phyloP scores from a whole-genome alignment of 2,797 vertebrate genomes.

The Pseudocheirus occidentalis region DNA sequence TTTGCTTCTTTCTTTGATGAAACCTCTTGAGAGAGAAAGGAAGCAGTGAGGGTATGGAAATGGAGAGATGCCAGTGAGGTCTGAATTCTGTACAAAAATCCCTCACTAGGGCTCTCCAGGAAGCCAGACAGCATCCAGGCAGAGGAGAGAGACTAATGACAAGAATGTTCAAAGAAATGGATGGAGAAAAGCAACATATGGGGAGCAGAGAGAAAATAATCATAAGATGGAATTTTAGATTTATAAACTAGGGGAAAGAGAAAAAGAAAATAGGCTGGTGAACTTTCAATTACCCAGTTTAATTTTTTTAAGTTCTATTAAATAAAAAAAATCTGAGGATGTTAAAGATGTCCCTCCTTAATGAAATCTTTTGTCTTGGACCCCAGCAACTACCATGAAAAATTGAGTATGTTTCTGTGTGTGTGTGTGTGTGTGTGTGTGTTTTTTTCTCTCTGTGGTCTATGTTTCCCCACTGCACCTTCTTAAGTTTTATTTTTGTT shows the following conservation, averaged over 20 bases:
- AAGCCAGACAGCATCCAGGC: constrained; percentile 58
- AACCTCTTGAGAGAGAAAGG: neutral
- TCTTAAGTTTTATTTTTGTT: neutral
- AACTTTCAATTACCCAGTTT: constrained; percentile 54
- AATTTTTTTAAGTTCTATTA: neutral
- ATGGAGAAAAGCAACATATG: constrained; percentile 42
- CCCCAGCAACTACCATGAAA: neutral
- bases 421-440: neutral
- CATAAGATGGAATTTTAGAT: constrained; percentile 57
- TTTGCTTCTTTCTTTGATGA: constrained; percentile 1
- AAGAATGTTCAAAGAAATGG: constrained; percentile 62
- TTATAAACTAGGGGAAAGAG: constrained; percentile 58
- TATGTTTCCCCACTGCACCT: neutral
- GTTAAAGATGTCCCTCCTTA: neutral
- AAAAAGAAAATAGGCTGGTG: constrained; percentile 35
- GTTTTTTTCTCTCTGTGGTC: neutral
- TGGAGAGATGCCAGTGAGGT: neutral
- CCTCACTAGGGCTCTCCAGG: constrained; percentile 32
- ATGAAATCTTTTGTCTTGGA: neutral
- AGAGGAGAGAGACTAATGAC: constrained; percentile 65
- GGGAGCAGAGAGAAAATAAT: constrained; percentile 50
- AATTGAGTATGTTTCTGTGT: neutral
- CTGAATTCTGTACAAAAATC: constrained; percentile 36
- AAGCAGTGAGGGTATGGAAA: neutral
- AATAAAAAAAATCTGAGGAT: neutral